These are phyloP conservation scores for Notospermus geniculatus DNA, from an alignment of 1,140 invertebrate genomes.

Conservation along the genomic window DNA sequence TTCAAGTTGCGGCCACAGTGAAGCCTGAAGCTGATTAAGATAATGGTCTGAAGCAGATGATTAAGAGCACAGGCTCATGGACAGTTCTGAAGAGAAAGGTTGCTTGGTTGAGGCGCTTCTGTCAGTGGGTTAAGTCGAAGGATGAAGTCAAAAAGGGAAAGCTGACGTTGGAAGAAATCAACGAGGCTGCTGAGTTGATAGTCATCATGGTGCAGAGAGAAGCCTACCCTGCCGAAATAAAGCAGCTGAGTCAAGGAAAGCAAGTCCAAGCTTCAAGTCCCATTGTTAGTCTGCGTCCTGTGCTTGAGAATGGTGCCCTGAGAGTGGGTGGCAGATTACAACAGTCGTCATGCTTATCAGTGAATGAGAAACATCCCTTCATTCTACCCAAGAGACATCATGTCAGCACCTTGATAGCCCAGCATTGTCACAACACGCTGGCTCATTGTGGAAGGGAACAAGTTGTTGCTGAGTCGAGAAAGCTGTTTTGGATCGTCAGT, in stretches of 20 bases:
- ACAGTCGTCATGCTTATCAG: not conserved
- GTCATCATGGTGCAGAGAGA: no score
- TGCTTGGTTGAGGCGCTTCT: no score
- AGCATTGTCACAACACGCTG: not conserved
- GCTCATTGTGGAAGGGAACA: conserved; percentile 8
- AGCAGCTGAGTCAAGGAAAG: not conserved
- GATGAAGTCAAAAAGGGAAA: no score
- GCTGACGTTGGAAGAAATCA: no score
- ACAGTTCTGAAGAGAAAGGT: no score
- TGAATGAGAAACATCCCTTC: conserved; percentile 6
- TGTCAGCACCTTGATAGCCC: not conserved
- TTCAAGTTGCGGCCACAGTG: no score
- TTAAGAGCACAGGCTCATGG: no score
- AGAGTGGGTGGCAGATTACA: not conserved
- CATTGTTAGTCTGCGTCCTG: not conserved
- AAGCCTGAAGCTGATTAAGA: no score
- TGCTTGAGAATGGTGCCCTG: not conserved
- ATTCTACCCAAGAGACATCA: conserved; percentile 8
- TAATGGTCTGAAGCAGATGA: no score
- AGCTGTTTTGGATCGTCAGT: not conserved
- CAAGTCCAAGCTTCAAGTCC: not conserved
- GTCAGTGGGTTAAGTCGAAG: no score
- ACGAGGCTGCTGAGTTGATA: no score
- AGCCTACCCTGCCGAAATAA: not conserved
- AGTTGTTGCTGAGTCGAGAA: not conserved